These are phyloP conservation scores for Dinocampus coccinellae DNA, from an alignment of 2,888 invertebrate species.

Conservation along the genomic window DNA sequence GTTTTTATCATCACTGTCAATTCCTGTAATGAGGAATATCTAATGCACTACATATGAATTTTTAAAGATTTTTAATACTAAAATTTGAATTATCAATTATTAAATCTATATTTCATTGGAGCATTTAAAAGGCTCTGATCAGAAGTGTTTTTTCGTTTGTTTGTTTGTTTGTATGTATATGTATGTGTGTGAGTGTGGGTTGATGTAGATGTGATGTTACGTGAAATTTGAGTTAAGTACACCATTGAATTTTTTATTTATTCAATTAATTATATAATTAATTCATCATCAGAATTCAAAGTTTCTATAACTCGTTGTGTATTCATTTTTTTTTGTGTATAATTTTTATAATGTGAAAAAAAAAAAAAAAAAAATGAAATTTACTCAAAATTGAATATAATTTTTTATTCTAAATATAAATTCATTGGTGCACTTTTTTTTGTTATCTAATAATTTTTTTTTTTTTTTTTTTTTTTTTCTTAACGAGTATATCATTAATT, in stretches of 20 bases:
- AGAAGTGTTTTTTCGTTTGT: slow-evolving; percentile 24
- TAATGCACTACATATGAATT: slow-evolving; percentile 29
- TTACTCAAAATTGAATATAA: neutral
- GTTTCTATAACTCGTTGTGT: neutral
- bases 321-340: too few species aligned
- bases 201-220: neutral
- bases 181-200: neutral
- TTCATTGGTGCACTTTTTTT: slow-evolving; percentile 25
- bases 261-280: neutral
- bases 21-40: slow-evolving; percentile 59
- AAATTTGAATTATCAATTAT: slow-evolving; percentile 28
- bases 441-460: slow-evolving; percentile 32
- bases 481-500: slow-evolving; percentile 34
- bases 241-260: neutral
- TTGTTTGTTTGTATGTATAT: neutral
- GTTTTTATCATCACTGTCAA: slow-evolving; percentile 46
- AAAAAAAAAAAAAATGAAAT: neutral
- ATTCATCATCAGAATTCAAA: neutral
- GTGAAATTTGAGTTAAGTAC: slow-evolving; percentile 11
- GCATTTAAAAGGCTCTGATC: slow-evolving; percentile 43
- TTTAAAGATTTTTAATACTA: slow-evolving; percentile 20
- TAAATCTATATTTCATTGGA: slow-evolving; percentile 40
- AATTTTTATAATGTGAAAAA: neutral
- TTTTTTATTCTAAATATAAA: neutral
- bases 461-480: slow-evolving; percentile 34